Percentiles rank a stretch among this genome's conserved stretches.
These are phyloP conservation scores for Gyrodactylus bullatarudis DNA, from an alignment of 1,140 invertebrate species.

Conservation along the genomic window DNA sequence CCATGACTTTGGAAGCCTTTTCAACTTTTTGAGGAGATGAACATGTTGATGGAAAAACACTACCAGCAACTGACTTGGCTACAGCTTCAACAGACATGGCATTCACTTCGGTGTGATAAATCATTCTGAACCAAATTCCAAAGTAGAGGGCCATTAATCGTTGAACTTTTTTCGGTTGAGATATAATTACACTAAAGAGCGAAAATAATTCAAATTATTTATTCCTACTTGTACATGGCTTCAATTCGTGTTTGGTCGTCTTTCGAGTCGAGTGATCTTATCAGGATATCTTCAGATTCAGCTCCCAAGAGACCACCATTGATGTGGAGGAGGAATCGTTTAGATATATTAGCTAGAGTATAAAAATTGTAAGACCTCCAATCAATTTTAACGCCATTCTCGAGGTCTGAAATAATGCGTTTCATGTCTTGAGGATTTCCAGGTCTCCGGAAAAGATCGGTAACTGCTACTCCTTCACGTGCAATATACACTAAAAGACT, in stretches of 20 bases:
- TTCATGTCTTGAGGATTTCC: constrained; percentile 35
- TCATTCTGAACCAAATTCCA: constrained; percentile 65
- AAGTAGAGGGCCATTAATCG: constrained; percentile 64
- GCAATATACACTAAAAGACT: constrained; percentile 18
- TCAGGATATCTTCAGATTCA: constrained; percentile 53
- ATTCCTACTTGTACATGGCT: constrained; percentile 50
- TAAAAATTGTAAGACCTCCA: constrained; percentile 87
- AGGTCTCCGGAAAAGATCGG: constrained; percentile 17
- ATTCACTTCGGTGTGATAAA: constrained; percentile 44
- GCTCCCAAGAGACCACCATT: constrained; percentile 69
- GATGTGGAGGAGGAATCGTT: constrained; percentile 73
- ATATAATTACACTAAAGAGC: constrained; percentile 40
- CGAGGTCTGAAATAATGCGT: constrained; percentile 63
- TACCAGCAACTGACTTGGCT: constrained; percentile 67
- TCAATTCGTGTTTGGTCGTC: constrained; percentile 30
- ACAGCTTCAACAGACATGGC: constrained; percentile 72
- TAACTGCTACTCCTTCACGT: constrained; percentile 17
- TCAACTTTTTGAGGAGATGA: constrained; percentile 1
- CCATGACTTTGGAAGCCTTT: constrained; percentile 36
- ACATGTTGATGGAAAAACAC: constrained; percentile 42
- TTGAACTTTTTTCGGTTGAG: constrained; percentile 54
- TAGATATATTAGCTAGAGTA: constrained; percentile 81
- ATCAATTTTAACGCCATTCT: constrained; percentile 72
- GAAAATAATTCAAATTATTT: constrained; percentile 1
- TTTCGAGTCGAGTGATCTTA: constrained; percentile 38